A percentile compares a stretch with the other conserved stretches of the same genome.
Evolutionary conservation across 1,140 invertebrate genomes (phyloP).

Genomic region (Drosophila oshimai): DNA sequence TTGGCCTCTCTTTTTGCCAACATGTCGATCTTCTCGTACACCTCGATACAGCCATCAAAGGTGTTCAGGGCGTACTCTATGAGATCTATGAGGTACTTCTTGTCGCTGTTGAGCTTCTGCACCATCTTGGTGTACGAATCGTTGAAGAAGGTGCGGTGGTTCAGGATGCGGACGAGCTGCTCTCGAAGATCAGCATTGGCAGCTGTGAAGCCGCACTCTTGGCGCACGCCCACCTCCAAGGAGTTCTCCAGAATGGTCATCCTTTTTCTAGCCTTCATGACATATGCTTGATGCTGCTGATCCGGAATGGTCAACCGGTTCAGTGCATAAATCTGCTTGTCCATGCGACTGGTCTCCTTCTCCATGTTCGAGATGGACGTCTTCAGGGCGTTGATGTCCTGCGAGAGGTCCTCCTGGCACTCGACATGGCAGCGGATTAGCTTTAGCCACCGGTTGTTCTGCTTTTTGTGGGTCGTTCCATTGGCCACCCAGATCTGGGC

Average conservation of each 20-base stretch:
- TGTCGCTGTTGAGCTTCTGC: conserved; percentile 70
- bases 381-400: conserved; percentile 57
- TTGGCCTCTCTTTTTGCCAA: conserved; percentile 55
- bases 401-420: conserved; percentile 63
- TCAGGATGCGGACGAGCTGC: conserved; percentile 62
- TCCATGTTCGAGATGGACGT: conserved; percentile 66
- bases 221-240: conserved; percentile 61
- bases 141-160: conserved; percentile 68
- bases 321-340: conserved; percentile 63
- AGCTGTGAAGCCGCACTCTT: conserved; percentile 65
- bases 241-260: conserved; percentile 67
- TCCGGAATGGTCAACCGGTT: conserved; percentile 64
- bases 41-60: conserved; percentile 67
- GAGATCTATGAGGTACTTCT: conserved; percentile 70
- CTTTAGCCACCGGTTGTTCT: conserved; percentile 36
- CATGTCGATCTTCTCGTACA: conserved; percentile 68
- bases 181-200: conserved; percentile 61
- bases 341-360: conserved; percentile 57
- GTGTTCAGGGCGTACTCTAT: conserved; percentile 68
- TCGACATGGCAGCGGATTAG: conserved; percentile 67
- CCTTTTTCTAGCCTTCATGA: conserved; percentile 46
- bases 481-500: conserved; percentile 78
- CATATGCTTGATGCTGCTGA: conserved; percentile 55
- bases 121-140: conserved; percentile 68
- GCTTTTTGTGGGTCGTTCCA: conserved; percentile 51